Percentiles rank a stretch among this genome's conserved stretches.
phyloP scores from a whole-genome alignment of 1,140 invertebrate species.

The Hylyphantes graminicola region DNA sequence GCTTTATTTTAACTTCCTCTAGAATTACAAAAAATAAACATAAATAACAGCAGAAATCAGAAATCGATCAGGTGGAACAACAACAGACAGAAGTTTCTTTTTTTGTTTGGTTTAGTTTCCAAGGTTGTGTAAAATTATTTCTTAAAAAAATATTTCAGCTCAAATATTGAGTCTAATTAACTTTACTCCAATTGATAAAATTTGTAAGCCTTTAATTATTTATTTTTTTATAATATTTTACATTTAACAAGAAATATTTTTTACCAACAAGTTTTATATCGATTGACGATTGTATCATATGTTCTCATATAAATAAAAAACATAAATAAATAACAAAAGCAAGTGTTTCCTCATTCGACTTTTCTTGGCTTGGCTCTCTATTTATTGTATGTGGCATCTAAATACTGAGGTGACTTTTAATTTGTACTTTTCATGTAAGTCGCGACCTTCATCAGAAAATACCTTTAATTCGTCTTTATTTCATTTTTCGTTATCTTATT shows the following conservation, averaged over 20 bases:
- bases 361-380: not conserved
- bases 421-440: constrained; percentile 16
- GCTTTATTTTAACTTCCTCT: too few relatives aligned
- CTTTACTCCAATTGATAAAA: too few relatives aligned
- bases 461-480: not conserved
- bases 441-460: constrained; percentile 13
- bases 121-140: too few relatives aligned
- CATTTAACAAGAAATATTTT: not conserved
- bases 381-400: constrained; percentile 15
- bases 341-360: not conserved
- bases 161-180: too few relatives aligned
- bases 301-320: not conserved
- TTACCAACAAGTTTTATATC: not conserved
- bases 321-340: not conserved
- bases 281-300: not conserved
- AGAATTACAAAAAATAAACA: too few relatives aligned
- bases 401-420: constrained; percentile 19
- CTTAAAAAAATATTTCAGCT: too few relatives aligned
- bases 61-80: too few relatives aligned
- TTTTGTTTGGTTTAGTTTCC: too few relatives aligned
- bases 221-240: not conserved
- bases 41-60: too few relatives aligned
- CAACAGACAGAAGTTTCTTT: too few relatives aligned
- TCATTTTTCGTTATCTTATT: not conserved
- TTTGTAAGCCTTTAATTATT: not conserved